A percentile compares a stretch with the other conserved stretches of the same genome.
Conservation (phyloP, 2,888 invertebrate genomes). For the Nebria salina region DNA sequence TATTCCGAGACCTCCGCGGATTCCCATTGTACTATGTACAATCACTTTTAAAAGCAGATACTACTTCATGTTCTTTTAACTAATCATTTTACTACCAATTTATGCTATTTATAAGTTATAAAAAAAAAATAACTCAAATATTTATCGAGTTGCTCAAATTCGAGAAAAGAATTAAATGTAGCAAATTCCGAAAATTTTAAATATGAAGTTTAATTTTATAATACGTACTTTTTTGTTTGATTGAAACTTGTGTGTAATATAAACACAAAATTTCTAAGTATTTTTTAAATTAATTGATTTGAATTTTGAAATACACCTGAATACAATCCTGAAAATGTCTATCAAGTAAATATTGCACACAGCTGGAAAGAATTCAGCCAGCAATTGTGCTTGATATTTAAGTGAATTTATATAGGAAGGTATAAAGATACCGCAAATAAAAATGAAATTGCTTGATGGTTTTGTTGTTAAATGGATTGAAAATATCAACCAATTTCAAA, state of each 20-base stretch:
- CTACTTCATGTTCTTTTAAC: too few relatives aligned
- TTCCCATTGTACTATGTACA: neutral
- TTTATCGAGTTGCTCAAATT: too few relatives aligned
- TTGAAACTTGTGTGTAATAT: too few relatives aligned
- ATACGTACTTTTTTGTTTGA: too few relatives aligned
- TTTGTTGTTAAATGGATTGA: neutral
- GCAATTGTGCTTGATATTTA: conserved; percentile 34
- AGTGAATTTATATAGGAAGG: conserved; percentile 37
- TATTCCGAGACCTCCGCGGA: neutral
- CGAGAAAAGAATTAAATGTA: too few relatives aligned
- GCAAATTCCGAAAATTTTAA: too few relatives aligned
- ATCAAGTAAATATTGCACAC: conserved; percentile 4
- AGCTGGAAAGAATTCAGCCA: conserved; percentile 30
- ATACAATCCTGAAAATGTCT: neutral
- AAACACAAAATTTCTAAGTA: neutral
- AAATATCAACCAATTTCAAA: neutral
- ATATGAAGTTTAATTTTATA: too few relatives aligned
- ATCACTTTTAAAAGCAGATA: neutral
- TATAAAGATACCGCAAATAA: neutral
- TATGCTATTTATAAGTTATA: too few relatives aligned
- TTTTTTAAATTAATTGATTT: neutral
- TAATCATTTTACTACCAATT: too few relatives aligned
- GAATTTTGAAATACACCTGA: neutral
- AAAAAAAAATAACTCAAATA: too few relatives aligned
- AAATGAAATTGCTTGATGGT: neutral